Evolutionary conservation across 2,888 invertebrate genomes (phyloP).

Genomic region (Cenopis cana): DNA sequence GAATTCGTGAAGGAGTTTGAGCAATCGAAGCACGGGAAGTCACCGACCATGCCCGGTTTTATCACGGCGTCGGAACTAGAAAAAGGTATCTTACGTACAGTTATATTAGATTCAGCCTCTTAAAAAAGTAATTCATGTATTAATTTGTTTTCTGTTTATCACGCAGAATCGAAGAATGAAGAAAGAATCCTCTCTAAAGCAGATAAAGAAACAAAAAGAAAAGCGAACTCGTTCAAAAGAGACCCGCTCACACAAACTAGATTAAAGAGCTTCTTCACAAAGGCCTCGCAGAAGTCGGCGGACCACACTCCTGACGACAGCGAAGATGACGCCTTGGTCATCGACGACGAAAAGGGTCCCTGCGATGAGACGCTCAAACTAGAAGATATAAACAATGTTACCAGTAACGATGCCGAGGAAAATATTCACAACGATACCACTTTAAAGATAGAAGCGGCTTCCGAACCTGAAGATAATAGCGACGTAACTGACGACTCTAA

Average conservation of each 20-base stretch:
- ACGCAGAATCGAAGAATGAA: constrained; percentile 56
- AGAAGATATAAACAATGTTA: constrained; percentile 48
- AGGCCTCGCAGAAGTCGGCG: constrained; percentile 61
- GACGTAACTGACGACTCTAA: constrained; percentile 35
- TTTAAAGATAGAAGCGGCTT: constrained; percentile 46
- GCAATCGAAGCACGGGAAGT: constrained; percentile 62
- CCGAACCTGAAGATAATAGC: constrained; percentile 44
- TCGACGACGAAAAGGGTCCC: constrained; percentile 60
- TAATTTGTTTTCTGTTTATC: constrained; percentile 53
- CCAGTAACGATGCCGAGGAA: not conserved
- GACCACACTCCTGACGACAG: constrained; percentile 60
- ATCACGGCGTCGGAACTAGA: constrained; percentile 72
- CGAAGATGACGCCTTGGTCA: constrained; percentile 66
- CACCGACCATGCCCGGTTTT: constrained; percentile 60
- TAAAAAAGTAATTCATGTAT: no score
- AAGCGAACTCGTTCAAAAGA: constrained; percentile 78
- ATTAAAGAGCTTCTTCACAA: constrained; percentile 74
- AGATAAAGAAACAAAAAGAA: constrained; percentile 75
- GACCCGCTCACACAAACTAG: constrained; percentile 80
- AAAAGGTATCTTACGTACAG: constrained; percentile 56
- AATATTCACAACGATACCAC: constrained; percentile 47
- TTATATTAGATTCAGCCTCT: no score
- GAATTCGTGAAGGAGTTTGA: constrained; percentile 81
- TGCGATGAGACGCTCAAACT: constrained; percentile 57
- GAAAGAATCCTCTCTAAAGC: constrained; percentile 70